Percentiles rank a stretch among this genome's conserved stretches.
Conservation (phyloP, 2,797 vertebrate species). For the Sphenopsis melanotis region DNA sequence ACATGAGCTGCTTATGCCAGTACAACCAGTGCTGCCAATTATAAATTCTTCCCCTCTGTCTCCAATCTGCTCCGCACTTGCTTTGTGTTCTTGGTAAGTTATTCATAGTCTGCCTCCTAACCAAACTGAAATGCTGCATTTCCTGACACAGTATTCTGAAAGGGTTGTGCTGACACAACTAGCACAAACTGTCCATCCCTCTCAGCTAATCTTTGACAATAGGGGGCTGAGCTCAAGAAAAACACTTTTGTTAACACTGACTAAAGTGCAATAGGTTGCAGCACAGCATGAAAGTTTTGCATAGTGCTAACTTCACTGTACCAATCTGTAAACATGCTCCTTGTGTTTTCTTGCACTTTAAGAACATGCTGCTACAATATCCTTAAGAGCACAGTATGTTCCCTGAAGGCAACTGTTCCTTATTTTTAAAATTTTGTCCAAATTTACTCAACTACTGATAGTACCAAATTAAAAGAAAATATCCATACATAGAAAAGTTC, state of each 20-base stretch:
- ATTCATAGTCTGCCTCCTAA: neutral
- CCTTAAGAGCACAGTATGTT: conserved; percentile 24
- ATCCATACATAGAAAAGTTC: neutral
- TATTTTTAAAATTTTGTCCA: neutral
- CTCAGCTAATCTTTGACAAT: neutral
- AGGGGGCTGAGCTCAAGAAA: neutral
- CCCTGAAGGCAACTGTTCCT: conserved; percentile 13
- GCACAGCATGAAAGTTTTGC: neutral
- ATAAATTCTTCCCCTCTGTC: neutral
- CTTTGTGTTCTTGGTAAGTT: neutral
- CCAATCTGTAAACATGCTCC: neutral
- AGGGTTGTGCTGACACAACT: neutral
- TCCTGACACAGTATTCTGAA: neutral
- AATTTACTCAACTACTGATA: neutral
- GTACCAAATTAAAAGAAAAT: neutral
- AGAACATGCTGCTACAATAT: neutral
- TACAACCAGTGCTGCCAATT: neutral
- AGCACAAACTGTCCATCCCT: neutral
- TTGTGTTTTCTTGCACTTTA: neutral
- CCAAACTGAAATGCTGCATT: neutral
- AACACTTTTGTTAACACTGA: neutral
- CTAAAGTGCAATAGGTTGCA: neutral
- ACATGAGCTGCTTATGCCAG: neutral
- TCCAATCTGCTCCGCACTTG: neutral
- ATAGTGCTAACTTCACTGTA: neutral